Conservation (phyloP, 1,140 invertebrate species). For the Frieseomelitta varia region DNA sequence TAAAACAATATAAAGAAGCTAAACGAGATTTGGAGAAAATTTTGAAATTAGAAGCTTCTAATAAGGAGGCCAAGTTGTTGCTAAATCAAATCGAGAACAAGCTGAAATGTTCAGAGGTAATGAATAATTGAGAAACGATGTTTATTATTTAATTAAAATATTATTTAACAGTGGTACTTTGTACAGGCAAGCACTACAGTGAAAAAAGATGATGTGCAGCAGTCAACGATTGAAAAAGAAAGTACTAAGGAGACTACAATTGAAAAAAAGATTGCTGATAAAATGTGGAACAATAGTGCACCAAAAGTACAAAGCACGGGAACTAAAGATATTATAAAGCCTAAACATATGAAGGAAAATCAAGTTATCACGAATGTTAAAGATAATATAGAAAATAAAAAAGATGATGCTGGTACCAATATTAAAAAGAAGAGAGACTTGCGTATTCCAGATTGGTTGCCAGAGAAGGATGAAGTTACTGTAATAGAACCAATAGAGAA, state of each 20-base stretch:
- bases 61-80: constrained; percentile 84
- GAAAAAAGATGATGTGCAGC: neutral
- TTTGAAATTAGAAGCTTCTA: constrained; percentile 88
- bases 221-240: neutral
- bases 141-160: constrained; percentile 5
- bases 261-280: constrained; percentile 64
- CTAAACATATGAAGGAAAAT: neutral
- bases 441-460: constrained; percentile 78
- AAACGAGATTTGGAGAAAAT: constrained; percentile 86
- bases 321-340: constrained; percentile 9
- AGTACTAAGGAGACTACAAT: constrained; percentile 28
- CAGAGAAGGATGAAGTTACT: constrained; percentile 80
- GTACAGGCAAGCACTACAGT: constrained; percentile 52
- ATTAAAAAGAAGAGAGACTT: constrained; percentile 56
- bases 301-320: constrained; percentile 20
- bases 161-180: constrained; percentile 28
- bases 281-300: constrained; percentile 43
- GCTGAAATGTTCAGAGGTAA: constrained; percentile 78
- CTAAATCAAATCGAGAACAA: constrained; percentile 83
- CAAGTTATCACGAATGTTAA: neutral
- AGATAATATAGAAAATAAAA: no score
- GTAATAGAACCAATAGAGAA: constrained; percentile 84
- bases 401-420: neutral
- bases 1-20: constrained; percentile 86
- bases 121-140: constrained; percentile 40